Percentiles rank a stretch among this genome's conserved stretches.
Conservation (phyloP, 2,797 vertebrate genomes). For the Poecilia picta region DNA sequence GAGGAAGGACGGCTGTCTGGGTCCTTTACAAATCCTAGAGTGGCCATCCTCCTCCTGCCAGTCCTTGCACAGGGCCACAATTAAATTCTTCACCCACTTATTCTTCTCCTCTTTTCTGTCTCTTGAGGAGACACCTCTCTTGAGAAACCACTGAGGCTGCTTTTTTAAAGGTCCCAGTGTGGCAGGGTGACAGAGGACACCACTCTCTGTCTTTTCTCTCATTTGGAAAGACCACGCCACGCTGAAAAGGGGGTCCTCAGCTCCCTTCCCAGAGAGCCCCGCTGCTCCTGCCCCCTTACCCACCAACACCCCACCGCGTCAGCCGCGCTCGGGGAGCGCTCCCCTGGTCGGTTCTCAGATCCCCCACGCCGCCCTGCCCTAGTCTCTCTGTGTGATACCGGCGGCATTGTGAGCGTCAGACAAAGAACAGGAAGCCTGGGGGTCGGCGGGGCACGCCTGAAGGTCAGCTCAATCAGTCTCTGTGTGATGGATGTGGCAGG, state of each 20-base stretch:
- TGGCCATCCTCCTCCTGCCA: constrained; percentile 66
- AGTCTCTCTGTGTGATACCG: constrained; percentile 56
- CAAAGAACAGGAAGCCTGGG: constrained; percentile 83
- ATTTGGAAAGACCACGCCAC: constrained; percentile 56
- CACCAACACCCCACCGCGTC: constrained; percentile 19
- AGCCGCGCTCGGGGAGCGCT: constrained; percentile 52
- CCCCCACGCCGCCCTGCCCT: constrained; percentile 37
- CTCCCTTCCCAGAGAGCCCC: constrained; percentile 58
- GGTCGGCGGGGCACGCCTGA: constrained; percentile 69
- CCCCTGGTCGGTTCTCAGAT: constrained; percentile 69
- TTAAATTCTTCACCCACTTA: constrained; percentile 71
- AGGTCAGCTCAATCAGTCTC: constrained; percentile 77
- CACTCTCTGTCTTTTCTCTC: constrained; percentile 69
- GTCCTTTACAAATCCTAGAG: constrained; percentile 64
- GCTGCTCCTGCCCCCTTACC: constrained; percentile 16
- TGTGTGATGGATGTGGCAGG: constrained; percentile 72
- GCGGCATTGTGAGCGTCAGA: constrained; percentile 72
- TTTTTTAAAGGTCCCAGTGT: constrained; percentile 70
- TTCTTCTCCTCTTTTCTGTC: constrained; percentile 70
- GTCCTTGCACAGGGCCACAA: constrained; percentile 62
- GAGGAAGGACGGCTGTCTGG: constrained; percentile 42
- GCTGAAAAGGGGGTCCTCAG: constrained; percentile 72
- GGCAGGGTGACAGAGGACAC: constrained; percentile 71
- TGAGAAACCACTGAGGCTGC: constrained; percentile 68
- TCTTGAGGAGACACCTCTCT: constrained; percentile 74